Conservation (phyloP, 2,797 vertebrate species). For the Scolopax bukidnonensis region DNA sequence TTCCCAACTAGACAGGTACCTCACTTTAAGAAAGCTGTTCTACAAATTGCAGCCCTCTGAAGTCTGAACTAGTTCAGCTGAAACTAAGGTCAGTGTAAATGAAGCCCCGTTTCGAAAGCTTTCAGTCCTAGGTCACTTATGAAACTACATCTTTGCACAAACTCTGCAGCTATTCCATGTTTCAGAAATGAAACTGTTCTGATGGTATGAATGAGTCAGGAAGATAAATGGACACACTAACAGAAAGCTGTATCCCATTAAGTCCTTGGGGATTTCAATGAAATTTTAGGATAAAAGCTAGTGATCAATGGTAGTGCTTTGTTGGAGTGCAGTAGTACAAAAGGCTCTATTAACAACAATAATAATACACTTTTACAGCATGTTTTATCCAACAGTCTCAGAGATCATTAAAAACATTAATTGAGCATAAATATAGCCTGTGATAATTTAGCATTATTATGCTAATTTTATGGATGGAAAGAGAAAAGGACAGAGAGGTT, state of each 20-base stretch:
- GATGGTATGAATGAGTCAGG: neutral
- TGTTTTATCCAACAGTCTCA: constrained; percentile 47
- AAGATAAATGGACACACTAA: neutral
- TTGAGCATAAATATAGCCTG: constrained; percentile 42
- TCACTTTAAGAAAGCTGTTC: neutral
- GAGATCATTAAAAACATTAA: constrained; percentile 56
- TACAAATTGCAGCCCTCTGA: neutral
- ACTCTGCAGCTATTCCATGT: neutral
- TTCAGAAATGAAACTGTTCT: neutral
- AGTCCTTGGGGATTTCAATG: neutral
- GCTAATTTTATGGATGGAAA: constrained; percentile 44
- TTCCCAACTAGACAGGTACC: neutral
- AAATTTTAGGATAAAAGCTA: constrained; percentile 11
- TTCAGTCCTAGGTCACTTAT: neutral
- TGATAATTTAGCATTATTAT: constrained; percentile 51
- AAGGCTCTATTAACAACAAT: constrained; percentile 50
- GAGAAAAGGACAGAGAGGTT: constrained; percentile 17
- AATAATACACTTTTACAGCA: constrained; percentile 54
- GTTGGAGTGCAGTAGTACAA: constrained; percentile 16
- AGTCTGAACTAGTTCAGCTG: neutral
- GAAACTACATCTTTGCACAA: neutral
- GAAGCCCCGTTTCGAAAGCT: neutral
- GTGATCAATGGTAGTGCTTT: neutral
- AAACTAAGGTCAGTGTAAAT: neutral
- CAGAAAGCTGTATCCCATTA: neutral